Conservation (phyloP, 2,113 vertebrate species). For the Cathartes aura region DNA sequence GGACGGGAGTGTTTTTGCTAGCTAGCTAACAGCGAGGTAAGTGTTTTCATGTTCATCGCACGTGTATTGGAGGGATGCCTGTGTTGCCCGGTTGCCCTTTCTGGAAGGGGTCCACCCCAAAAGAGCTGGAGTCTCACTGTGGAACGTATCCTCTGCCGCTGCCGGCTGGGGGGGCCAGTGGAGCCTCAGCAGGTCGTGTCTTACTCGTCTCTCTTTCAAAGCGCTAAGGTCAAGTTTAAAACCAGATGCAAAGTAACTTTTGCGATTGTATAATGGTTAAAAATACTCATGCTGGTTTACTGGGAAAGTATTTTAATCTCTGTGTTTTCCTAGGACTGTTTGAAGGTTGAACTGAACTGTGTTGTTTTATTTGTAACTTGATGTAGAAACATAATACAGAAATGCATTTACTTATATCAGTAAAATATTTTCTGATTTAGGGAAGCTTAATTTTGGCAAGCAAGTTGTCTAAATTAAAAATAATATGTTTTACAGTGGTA, state of each 20-base stretch:
- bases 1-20: background rate
- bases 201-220: fast-evolving
- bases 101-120: background rate
- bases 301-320: slow-evolving; percentile 62
- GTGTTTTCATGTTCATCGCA: background rate
- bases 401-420: background rate
- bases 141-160: background rate
- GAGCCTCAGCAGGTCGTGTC: background rate
- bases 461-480: background rate
- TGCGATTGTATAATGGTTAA: slow-evolving; percentile 42
- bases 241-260: background rate
- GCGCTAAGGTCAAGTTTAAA: background rate
- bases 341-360: background rate
- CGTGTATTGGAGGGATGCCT: background rate
- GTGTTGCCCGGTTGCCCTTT: fast-evolving
- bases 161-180: background rate
- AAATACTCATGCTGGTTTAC: slow-evolving; percentile 42
- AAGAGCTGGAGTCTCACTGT: fast-evolving
- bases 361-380: slow-evolving; percentile 30
- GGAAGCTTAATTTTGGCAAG: background rate
- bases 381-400: background rate
- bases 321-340: background rate
- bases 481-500: background rate
- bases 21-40: fast-evolving
- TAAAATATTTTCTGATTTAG: background rate